A percentile compares a stretch with the other conserved stretches of the same genome.
These are phyloP conservation scores for Hemithea aestivaria DNA, from an alignment of 2,888 invertebrate species.

Conservation along the genomic window DNA sequence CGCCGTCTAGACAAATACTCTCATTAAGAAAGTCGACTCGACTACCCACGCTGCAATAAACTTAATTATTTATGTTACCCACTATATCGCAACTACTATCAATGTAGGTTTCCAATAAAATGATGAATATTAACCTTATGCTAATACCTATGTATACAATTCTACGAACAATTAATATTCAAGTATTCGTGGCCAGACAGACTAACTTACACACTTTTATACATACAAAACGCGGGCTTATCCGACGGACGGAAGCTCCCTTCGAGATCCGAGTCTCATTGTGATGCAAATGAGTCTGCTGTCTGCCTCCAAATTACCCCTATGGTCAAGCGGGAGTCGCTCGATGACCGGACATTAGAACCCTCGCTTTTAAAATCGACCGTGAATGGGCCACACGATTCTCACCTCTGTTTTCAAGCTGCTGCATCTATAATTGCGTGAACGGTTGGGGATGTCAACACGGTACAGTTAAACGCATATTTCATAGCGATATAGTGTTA, in stretches of 20 bases:
- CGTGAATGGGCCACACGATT: constrained; percentile 43
- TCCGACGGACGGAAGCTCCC: constrained; percentile 66
- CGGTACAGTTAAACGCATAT: constrained; percentile 54
- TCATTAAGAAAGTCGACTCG: constrained; percentile 16
- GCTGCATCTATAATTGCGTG: constrained; percentile 42
- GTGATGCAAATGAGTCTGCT: constrained; percentile 75
- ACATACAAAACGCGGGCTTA: constrained; percentile 64
- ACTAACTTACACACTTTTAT: constrained; percentile 53
- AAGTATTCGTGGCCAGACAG: constrained; percentile 51
- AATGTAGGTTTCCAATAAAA: constrained; percentile 22
- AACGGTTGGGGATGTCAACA: constrained; percentile 24
- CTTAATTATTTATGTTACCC: constrained; percentile 15
- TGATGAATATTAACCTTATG: constrained; percentile 20
- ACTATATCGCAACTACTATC: constrained; percentile 2
- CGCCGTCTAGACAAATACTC: constrained; percentile 40
- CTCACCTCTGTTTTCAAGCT: constrained; percentile 39
- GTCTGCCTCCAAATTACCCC: constrained; percentile 77
- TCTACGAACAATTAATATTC: constrained; percentile 57
- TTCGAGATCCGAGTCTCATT: constrained; percentile 67
- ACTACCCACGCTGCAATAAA: constrained; percentile 13
- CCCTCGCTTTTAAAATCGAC: constrained; percentile 69
- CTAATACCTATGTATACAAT: constrained; percentile 23
- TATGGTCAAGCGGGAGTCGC: constrained; percentile 70
- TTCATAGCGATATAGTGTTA: constrained; percentile 70
- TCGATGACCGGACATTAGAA: constrained; percentile 72